phyloP scores from a whole-genome alignment of 2,113 vertebrate genomes.

The Calidris pygmaea region DNA sequence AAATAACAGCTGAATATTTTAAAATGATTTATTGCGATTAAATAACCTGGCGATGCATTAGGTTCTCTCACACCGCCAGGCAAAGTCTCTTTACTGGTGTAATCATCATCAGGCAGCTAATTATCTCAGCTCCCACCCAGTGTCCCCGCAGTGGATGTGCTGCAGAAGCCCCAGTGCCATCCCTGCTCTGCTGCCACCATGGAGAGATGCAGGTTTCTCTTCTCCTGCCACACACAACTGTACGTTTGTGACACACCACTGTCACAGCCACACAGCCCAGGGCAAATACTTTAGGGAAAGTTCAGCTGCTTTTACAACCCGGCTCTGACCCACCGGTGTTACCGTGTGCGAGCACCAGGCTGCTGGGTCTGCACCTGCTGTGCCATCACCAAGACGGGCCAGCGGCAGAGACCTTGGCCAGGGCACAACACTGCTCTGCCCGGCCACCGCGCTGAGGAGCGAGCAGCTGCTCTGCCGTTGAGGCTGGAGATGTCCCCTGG shows the following conservation, averaged over 20 bases:
- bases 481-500: not conserved
- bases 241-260: fast-evolving
- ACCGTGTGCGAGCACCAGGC: not conserved
- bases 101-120: not conserved
- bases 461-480: not conserved
- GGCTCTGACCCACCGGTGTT: not conserved
- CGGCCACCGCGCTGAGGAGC: fast-evolving
- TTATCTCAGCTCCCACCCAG: not conserved
- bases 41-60: conserved; percentile 34
- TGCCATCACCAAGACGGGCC: fast-evolving
- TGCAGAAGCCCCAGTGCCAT: not conserved
- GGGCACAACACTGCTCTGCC: not conserved
- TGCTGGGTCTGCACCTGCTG: not conserved
- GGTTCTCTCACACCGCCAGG: not conserved
- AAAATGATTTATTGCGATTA: conserved; percentile 1
- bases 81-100: not conserved
- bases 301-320: not conserved
- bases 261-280: not conserved
- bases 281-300: fast-evolving
- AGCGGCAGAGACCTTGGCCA: not conserved
- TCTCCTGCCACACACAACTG: fast-evolving
- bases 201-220: fast-evolving
- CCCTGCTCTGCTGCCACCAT: not conserved
- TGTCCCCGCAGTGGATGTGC: fast-evolving
- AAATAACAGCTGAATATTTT: conserved; percentile 47